Conservation (phyloP, 2,797 vertebrate species). For the Xenops minutus region DNA sequence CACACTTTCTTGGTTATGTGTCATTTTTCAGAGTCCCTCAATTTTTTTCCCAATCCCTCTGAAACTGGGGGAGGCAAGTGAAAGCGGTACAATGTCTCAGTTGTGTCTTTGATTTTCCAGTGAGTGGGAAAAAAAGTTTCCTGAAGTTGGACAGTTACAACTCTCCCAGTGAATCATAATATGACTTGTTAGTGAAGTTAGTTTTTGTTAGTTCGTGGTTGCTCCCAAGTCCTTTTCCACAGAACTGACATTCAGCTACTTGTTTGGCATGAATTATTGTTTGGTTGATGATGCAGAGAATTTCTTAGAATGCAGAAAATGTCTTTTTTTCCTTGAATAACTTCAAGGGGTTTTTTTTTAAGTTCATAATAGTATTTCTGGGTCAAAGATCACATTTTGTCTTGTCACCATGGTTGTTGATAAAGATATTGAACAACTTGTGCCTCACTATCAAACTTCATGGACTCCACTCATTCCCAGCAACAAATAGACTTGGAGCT, state of each 20-base stretch:
- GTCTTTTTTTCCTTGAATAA: background rate
- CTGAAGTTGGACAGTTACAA: background rate
- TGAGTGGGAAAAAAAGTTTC: background rate
- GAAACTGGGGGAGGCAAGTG: background rate
- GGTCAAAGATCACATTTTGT: background rate
- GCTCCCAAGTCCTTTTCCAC: background rate
- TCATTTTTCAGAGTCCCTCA: background rate
- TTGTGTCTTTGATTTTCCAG: background rate
- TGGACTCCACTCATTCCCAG: background rate
- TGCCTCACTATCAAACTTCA: background rate
- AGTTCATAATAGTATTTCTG: background rate
- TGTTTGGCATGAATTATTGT: background rate
- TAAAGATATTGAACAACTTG: background rate
- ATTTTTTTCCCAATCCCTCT: background rate
- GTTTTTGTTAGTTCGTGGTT: background rate
- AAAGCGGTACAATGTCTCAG: background rate
- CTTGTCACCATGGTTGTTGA: background rate
- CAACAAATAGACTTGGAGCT: background rate
- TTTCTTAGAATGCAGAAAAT: background rate
- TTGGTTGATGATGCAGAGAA: background rate
- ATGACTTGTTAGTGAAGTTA: background rate
- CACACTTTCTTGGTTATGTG: background rate
- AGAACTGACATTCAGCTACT: background rate
- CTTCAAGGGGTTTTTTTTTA: background rate
- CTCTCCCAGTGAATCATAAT: background rate